Conservation (phyloP, 2,797 vertebrate genomes). For the Esox masquinongy region DNA sequence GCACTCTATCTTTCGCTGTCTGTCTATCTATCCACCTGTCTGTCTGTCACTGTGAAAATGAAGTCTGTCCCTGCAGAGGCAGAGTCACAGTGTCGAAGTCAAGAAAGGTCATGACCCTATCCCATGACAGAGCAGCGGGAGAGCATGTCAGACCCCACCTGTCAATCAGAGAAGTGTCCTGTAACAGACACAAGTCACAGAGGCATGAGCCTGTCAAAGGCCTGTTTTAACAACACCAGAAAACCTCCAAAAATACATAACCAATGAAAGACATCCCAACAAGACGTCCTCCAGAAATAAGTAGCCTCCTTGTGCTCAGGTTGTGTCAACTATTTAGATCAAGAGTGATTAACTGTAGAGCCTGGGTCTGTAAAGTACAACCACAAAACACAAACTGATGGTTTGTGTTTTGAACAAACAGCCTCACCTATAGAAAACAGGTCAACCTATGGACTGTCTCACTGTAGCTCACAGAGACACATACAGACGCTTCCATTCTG, state of each 20-base stretch:
- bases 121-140: constrained; percentile 38
- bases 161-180: constrained; percentile 42
- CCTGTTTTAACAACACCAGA: not conserved
- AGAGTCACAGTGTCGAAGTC: constrained; percentile 51
- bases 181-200: not conserved
- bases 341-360: too few relatives aligned
- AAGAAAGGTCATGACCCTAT: constrained; percentile 54
- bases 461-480: not conserved
- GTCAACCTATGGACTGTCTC: not conserved
- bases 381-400: not conserved
- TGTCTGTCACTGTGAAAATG: too few relatives aligned
- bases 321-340: too few relatives aligned
- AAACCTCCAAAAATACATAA: not conserved
- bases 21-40: not conserved
- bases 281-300: not conserved
- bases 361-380: not conserved
- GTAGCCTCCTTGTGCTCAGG: too few relatives aligned
- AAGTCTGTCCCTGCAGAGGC: constrained; percentile 19
- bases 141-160: constrained; percentile 50
- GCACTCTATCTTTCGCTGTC: not conserved
- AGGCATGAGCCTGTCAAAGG: not conserved
- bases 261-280: not conserved
- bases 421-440: not conserved
- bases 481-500: not conserved
- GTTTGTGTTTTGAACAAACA: not conserved